Evolutionary conservation across 2,888 invertebrate species (phyloP), one percentile per base, ranked within the genome.

Genomic region (Pachymerium ferrugineum): DNA sequence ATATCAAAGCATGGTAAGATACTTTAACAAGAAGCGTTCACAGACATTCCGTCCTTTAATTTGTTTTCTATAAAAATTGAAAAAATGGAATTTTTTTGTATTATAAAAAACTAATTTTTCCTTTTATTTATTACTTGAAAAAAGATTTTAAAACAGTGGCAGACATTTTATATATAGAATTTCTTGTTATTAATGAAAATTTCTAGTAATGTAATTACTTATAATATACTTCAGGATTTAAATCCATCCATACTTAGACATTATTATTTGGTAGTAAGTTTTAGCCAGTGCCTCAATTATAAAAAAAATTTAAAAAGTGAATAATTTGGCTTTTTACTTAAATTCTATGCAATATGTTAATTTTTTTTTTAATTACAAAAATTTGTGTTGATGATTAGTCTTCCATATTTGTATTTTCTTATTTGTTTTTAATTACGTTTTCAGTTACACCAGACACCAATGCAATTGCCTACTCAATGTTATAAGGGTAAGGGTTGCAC

Each of bases 1-100:
- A 8, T 70, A 10, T 70, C 70, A 12, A 70, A 70, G 30, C 70
- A 30, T 70, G 70, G 70, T 19, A 70, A 70, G 30, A 30, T 67
- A 22, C 19, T 67, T 12, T 67, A 19, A 67, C 25, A 3, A 14
- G n/a, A n/a, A n/a, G n/a, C 22, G 14, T 14, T 28, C 8, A 19
- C 25, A 10, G 10, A 4, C 67, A 67, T 67, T 67, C 67, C 67
- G 67, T 67, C 67, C 67, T 67, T n/a, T 42, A 42, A 12, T 42
- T 42, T n/a, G 16, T 12, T 42, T 42, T 42, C n/a, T n/a, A n/a
- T n/a, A n/a, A n/a, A n/a, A n/a, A n/a, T n/a, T n/a, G n/a, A n/a
- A n/a, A n/a, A n/a, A n/a, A n/a, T n/a, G n/a, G n/a, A n/a, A n/a
- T n/a, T n/a, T n/a, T n/a, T n/a, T n/a, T n/a, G n/a, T n/a, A n/a